Evolutionary conservation across 2,888 invertebrate genomes (phyloP).

Genomic region (Polia nebulosa): DNA sequence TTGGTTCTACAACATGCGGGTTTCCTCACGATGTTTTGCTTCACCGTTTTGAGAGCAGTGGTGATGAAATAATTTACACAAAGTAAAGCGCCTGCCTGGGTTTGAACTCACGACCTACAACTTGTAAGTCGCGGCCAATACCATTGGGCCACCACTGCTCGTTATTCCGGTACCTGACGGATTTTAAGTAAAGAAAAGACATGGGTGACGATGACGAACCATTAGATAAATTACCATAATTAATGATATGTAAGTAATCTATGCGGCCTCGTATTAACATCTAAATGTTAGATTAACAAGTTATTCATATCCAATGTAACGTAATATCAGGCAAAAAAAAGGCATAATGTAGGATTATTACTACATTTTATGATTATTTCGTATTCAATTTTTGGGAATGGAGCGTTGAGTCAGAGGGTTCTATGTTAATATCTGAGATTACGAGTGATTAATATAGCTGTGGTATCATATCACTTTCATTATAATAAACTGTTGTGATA

Average conservation of each 20-base stretch:
- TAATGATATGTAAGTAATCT: background rate
- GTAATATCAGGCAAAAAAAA: background rate
- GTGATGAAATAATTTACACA: no score
- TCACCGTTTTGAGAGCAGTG: no score
- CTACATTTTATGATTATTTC: constrained; percentile 24
- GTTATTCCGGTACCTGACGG: no score
- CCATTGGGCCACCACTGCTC: no score
- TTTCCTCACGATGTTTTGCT: no score
- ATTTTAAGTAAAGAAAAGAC: no score
- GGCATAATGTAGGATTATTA: constrained; percentile 28
- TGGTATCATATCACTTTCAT: constrained; percentile 17
- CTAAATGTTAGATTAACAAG: background rate
- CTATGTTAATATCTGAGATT: constrained; percentile 27
- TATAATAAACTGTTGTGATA: constrained; percentile 9
- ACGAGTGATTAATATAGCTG: constrained; percentile 15
- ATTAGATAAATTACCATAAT: background rate
- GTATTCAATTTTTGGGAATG: constrained; percentile 20
- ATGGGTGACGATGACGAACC: background rate
- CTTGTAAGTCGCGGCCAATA: no score
- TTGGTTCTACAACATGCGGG: no score
- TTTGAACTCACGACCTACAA: no score
- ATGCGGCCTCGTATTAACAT: constrained; percentile 1
- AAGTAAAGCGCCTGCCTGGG: no score
- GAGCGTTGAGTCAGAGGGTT: constrained; percentile 1
- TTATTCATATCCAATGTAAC: background rate